phyloP scores from a whole-genome alignment of 2,888 invertebrate species.

The Rugalucina vietnamica region DNA sequence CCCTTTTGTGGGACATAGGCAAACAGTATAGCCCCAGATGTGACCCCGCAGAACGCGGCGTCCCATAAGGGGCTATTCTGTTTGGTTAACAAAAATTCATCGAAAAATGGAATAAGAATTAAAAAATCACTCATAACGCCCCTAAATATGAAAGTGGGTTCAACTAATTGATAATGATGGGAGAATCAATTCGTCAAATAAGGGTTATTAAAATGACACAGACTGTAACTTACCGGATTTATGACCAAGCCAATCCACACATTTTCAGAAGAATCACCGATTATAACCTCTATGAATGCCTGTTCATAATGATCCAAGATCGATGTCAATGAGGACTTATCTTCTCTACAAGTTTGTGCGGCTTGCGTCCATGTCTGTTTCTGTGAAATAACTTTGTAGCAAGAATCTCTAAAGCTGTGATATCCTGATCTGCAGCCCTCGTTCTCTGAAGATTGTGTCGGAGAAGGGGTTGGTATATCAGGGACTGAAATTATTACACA shows the following conservation, averaged over 20 bases:
- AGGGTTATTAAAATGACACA: too few relatives aligned
- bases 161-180: too few relatives aligned
- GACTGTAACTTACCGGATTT: neutral
- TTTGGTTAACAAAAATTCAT: too few relatives aligned
- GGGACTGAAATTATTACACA: neutral
- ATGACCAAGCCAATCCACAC: slow-evolving; percentile 16
- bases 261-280: neutral
- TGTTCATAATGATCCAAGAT: slow-evolving; percentile 12
- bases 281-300: neutral
- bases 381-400: slow-evolving; percentile 28
- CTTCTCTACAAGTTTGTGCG: neutral
- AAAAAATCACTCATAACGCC: too few relatives aligned
- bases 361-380: slow-evolving; percentile 27
- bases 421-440: slow-evolving; percentile 20
- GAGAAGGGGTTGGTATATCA: neutral
- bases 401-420: neutral
- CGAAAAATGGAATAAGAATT: too few relatives aligned
- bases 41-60: too few relatives aligned
- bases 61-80: too few relatives aligned
- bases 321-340: neutral
- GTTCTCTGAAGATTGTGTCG: neutral
- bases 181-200: too few relatives aligned
- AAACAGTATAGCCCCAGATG: too few relatives aligned
- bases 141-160: too few relatives aligned
- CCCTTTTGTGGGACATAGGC: too few relatives aligned